A percentile compares a stretch with the other conserved stretches of the same genome.
Conservation (phyloP, 2,888 invertebrate species). For the Brachypterus glaber region DNA sequence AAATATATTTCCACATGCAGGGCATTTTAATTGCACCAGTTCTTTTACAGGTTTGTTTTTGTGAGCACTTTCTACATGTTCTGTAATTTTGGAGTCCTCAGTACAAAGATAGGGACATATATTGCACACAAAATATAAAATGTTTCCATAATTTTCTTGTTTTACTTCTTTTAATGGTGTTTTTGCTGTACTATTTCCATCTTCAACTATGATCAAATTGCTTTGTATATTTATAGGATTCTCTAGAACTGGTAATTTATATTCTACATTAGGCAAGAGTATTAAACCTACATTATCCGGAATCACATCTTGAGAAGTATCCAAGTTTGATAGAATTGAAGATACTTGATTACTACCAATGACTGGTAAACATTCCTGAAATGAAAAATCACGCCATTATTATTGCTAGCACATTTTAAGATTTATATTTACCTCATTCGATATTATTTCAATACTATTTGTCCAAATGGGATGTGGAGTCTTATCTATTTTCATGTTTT, state of each 20-base stretch:
- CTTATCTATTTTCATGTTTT: constrained; percentile 21
- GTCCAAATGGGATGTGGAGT: constrained; percentile 32
- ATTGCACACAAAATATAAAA: constrained; percentile 37
- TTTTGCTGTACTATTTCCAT: constrained; percentile 15
- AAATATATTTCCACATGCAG: constrained; percentile 58
- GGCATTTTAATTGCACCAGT: constrained; percentile 51
- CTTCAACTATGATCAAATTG: constrained; percentile 26
- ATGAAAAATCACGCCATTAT: too few species aligned
- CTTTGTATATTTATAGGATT: constrained; percentile 20
- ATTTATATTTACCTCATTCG: constrained; percentile 29
- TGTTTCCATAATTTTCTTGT: constrained; percentile 29
- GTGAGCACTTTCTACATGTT: constrained; percentile 37
- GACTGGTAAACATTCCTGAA: constrained; percentile 35
- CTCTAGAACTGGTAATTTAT: constrained; percentile 26
- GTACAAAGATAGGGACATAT: constrained; percentile 38
- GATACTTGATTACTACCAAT: constrained; percentile 35
- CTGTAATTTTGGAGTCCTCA: constrained; percentile 34
- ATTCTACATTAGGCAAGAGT: constrained; percentile 27
- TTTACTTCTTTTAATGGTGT: constrained; percentile 13
- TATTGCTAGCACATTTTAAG: too few species aligned
- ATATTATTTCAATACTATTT: constrained; percentile 30
- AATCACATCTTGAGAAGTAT: constrained; percentile 22
- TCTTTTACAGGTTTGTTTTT: constrained; percentile 47
- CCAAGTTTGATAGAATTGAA: constrained; percentile 34
- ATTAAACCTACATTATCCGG: constrained; percentile 30